Evolutionary conservation across 2,797 vertebrate genomes (phyloP), one percentile per base, ranked within the genome.

Genomic region (Hippopotamyrus pictus): DNA sequence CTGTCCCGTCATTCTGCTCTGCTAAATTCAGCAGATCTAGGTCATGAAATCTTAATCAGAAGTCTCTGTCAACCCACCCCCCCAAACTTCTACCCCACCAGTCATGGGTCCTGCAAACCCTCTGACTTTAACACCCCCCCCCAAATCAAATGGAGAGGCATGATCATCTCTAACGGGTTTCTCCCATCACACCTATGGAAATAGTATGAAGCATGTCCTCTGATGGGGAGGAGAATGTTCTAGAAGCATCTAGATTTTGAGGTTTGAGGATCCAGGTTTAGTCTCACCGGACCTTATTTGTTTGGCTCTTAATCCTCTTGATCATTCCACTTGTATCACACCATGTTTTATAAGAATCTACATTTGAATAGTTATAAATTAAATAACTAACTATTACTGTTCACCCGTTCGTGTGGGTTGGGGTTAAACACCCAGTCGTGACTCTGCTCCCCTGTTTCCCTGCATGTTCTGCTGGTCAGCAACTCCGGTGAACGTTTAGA

Each of bases 11-110:
- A 37, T 88, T 84, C 51, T 89, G n/a, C 82, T 89, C 51, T 69
- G 11, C 41, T 48, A 82, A 41, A 84, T 83, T 84, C 88, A 89
- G 53, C 53, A 89, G 76, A 83, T 89, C 53, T 89, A 62, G 51
- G 73, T 89, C 88, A 89, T 46, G 22, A 59, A 89, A 22, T 25
- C 41, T 22, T 22, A 7, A 11, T 54, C 84, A 25, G 25, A 37
- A 54, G 84, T 86, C 25, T 53, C 29, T 6, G 44, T 86, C 53
- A 25, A 48, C 22, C 54, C 12, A 12, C 37, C 29, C 76, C 7
- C n/a, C n/a, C n/a, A 62, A 62, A 62, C 57, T 25, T 7, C 57
- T 11, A 5, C 25, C 1, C 82, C 22, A 9, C 54, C 37, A 12
- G 25, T 7, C 22, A 65, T 53, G 51, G 22, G 76, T 51, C 19